Evolutionary conservation across 1,140 invertebrate genomes (phyloP).

Genomic region (Thaumatotibia leucotreta): DNA sequence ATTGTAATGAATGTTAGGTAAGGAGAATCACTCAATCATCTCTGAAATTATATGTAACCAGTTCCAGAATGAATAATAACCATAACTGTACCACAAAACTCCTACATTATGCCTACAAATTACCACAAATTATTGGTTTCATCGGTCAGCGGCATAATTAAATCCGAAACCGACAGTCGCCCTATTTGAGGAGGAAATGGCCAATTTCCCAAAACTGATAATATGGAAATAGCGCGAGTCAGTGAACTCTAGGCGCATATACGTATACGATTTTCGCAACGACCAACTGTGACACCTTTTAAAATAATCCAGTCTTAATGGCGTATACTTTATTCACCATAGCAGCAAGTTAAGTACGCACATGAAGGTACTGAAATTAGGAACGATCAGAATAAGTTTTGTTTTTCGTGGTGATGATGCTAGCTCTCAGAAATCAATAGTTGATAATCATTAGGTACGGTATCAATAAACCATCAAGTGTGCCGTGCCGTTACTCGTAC

Average conservation of each 20-base stretch:
- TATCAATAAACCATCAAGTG: slow-evolving; percentile 69
- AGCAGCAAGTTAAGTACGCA: no score
- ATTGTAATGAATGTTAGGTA: neutral
- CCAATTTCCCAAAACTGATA: slow-evolving; percentile 3
- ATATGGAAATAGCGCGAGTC: neutral
- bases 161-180: slow-evolving; percentile 9
- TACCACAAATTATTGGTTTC: slow-evolving; percentile 6
- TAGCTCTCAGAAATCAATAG: slow-evolving; percentile 19
- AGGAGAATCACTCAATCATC: neutral
- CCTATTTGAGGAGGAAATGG: slow-evolving; percentile 9
- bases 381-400: no score
- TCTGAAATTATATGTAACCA: neutral
- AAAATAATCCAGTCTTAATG: no score
- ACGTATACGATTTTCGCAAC: no score
- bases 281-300: no score
- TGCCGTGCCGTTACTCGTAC: slow-evolving; percentile 63
- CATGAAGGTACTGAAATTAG: no score
- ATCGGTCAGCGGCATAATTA: slow-evolving; percentile 13
- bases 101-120: slow-evolving; percentile 2
- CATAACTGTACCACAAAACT: slow-evolving; percentile 3
- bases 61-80: neutral
- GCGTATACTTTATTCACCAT: no score
- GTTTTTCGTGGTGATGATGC: no score
- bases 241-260: neutral
- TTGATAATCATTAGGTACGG: slow-evolving; percentile 36